Conservation (phyloP, 2,888 invertebrate species). For the Leucania comma region DNA sequence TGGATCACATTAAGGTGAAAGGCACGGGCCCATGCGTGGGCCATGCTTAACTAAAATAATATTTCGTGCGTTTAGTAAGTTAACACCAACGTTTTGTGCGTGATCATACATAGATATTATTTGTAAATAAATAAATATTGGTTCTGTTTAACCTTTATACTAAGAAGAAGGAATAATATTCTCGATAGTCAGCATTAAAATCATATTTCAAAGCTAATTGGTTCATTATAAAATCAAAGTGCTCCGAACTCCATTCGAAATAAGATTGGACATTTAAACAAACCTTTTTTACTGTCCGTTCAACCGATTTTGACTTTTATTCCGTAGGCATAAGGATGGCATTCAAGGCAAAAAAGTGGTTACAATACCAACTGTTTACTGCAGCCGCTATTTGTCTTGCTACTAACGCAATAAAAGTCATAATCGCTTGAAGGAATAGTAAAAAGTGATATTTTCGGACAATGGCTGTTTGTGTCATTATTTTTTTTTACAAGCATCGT, state of each 20-base stretch:
- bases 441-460: neutral
- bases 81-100: conserved; percentile 28
- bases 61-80: conserved; percentile 12
- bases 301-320: too few species aligned
- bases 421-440: too few species aligned
- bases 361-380: too few species aligned
- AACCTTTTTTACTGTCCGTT: too few species aligned
- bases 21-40: neutral
- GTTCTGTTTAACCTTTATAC: conserved; percentile 3
- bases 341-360: too few species aligned
- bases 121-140: conserved; percentile 33
- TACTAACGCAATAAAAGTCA: too few species aligned
- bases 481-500: neutral
- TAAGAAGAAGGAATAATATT: conserved; percentile 3
- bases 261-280: too few species aligned
- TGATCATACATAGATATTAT: conserved; percentile 20
- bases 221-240: neutral
- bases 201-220: neutral
- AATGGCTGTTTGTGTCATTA: neutral
- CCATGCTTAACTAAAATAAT: neutral
- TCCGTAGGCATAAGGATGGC: too few species aligned
- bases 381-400: too few species aligned
- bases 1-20: neutral
- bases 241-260: too few species aligned
- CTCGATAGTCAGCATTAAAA: neutral